These are phyloP conservation scores for Caligus rogercresseyi DNA, from an alignment of 1,140 invertebrate genomes.

Conservation along the genomic window DNA sequence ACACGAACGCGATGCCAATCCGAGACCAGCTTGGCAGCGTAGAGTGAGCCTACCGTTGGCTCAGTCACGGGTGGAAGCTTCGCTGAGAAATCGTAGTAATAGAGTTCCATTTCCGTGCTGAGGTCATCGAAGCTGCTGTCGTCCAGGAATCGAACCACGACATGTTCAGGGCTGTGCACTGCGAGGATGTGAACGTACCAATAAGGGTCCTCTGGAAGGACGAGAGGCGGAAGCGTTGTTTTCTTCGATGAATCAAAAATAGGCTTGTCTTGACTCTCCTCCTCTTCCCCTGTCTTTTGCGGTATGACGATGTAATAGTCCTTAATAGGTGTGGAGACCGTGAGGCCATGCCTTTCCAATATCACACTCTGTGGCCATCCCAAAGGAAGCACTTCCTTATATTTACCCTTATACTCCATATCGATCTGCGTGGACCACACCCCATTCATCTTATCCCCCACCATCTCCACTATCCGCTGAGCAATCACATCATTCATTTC, in stretches of 20 bases:
- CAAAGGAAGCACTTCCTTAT: conserved; percentile 34
- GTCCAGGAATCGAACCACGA: conserved; percentile 37
- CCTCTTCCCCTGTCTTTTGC: conserved; percentile 6
- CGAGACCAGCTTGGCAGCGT: conserved; percentile 38
- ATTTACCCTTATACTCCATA: conserved; percentile 32
- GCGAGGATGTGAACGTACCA: conserved; percentile 38
- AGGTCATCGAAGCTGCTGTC: conserved; percentile 33
- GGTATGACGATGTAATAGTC: background rate
- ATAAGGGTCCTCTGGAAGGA: conserved; percentile 33
- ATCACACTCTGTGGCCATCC: conserved; percentile 35
- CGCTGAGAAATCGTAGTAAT: conserved; percentile 30
- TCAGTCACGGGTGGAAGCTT: conserved; percentile 23
- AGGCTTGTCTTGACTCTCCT: conserved; percentile 33
- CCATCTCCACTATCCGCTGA: conserved; percentile 31
- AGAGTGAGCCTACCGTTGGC: conserved; percentile 32
- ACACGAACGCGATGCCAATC: conserved; percentile 41
- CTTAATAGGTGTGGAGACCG: background rate
- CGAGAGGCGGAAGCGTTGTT: conserved; percentile 31
- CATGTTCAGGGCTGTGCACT: conserved; percentile 34
- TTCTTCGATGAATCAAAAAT: conserved; percentile 32
- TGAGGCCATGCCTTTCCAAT: background rate
- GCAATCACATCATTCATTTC: background rate
- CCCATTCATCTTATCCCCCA: conserved; percentile 35
- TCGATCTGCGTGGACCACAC: conserved; percentile 29
- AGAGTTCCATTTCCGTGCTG: conserved; percentile 35